Conservation (phyloP, 2,888 invertebrate species). For the Nephrotoma appendiculata region DNA sequence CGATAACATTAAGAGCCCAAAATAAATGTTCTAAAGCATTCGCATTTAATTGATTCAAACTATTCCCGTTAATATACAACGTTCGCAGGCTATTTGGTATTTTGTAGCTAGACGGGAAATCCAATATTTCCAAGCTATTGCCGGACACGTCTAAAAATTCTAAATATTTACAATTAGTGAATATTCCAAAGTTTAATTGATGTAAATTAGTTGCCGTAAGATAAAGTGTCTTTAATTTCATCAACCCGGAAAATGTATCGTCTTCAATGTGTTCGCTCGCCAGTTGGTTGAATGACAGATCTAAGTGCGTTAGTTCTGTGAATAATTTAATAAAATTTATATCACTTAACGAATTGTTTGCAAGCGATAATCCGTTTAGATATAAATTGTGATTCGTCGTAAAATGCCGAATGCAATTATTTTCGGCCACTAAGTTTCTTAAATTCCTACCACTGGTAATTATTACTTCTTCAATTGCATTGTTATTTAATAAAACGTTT, state of each 20-base stretch:
- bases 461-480: neutral
- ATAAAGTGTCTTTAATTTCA: neutral
- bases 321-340: neutral
- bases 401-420: too few species aligned
- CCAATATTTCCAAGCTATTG: neutral
- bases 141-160: neutral
- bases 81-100: neutral
- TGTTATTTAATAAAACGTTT: neutral
- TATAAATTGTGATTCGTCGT: too few species aligned
- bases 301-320: neutral
- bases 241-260: neutral
- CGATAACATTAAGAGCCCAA: neutral
- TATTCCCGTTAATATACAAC: neutral
- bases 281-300: neutral
- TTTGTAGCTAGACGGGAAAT: neutral
- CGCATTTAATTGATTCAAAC: neutral
- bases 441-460: neutral
- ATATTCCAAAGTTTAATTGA: too few species aligned
- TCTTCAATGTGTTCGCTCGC: neutral
- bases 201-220: neutral
- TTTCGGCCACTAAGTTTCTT: neutral
- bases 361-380: neutral
- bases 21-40: neutral
- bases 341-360: neutral
- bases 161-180: neutral